These are phyloP conservation scores for Drosophila ustulata DNA, from an alignment of 2,888 invertebrate genomes.

Conservation along the genomic window DNA sequence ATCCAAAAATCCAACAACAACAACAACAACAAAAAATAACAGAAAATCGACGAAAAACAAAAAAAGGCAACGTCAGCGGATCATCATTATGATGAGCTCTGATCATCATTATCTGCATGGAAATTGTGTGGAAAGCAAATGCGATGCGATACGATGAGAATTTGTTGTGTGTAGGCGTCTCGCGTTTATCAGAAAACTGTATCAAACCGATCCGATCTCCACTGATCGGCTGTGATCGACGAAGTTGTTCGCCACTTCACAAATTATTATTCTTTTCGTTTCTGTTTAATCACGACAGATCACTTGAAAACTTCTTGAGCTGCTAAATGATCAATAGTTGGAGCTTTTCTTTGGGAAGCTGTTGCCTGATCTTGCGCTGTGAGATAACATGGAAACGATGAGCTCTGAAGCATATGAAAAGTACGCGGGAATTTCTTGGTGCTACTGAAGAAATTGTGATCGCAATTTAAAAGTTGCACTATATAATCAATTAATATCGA, in stretches of 20 bases:
- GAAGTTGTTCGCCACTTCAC: conserved; percentile 3
- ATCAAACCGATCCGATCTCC: conserved; percentile 31
- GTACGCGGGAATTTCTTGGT: too few relatives aligned
- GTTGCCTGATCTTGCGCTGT: too few relatives aligned
- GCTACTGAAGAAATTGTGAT: too few relatives aligned
- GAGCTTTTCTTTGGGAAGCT: background rate
- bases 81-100: conserved; percentile 27
- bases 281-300: conserved; percentile 15
- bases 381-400: too few relatives aligned
- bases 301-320: conserved; percentile 32
- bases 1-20: conserved; percentile 8
- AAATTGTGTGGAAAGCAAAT: conserved; percentile 61
- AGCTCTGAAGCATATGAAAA: too few relatives aligned
- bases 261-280: conserved; percentile 11
- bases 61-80: conserved; percentile 64
- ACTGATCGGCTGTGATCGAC: conserved; percentile 32
- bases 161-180: conserved; percentile 39
- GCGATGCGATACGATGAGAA: conserved; percentile 37
- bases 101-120: conserved; percentile 22
- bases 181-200: conserved; percentile 21
- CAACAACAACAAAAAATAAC: background rate
- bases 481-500: too few relatives aligned
- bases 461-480: too few relatives aligned
- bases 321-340: conserved; percentile 30
- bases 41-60: background rate